phyloP scores from a whole-genome alignment of 2,113 vertebrate genomes.

The Urocitellus parryii region DNA sequence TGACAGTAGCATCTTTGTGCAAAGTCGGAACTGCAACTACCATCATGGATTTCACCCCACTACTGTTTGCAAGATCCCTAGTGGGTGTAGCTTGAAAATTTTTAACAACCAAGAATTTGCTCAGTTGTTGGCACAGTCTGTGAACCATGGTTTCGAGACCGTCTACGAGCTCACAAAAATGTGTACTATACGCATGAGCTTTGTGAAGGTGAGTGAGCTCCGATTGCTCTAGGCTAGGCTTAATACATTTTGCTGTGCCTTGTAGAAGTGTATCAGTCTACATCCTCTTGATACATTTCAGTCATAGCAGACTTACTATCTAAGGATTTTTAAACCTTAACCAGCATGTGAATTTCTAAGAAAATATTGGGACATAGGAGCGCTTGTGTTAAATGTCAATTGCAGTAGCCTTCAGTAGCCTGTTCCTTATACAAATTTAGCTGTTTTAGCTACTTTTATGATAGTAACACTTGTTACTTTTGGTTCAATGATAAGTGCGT shows the following conservation, averaged over 20 bases:
- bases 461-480: not conserved
- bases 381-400: not conserved
- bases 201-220: conserved; percentile 93
- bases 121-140: conserved; percentile 96
- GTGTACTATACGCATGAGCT: conserved; percentile 99
- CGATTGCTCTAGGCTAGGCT: accelerated
- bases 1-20: conserved; percentile 99
- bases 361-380: not conserved
- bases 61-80: conserved; percentile 99
- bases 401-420: not conserved
- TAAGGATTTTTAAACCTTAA: not conserved
- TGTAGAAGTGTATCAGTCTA: accelerated
- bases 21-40: conserved; percentile 99
- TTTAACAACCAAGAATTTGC: conserved; percentile 99
- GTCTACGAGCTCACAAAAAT: conserved; percentile 99
- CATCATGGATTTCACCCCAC: conserved; percentile 99
- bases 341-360: not conserved
- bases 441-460: not conserved
- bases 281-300: not conserved
- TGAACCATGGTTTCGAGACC: conserved; percentile 99
- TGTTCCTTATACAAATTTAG: not conserved
- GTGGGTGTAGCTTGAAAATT: conserved; percentile 98
- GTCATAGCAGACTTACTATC: not conserved
- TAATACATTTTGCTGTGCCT: not conserved
- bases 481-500: not conserved